Evolutionary conservation across 1,140 invertebrate genomes (phyloP).

Genomic region (Neodiprion pinetum): DNA sequence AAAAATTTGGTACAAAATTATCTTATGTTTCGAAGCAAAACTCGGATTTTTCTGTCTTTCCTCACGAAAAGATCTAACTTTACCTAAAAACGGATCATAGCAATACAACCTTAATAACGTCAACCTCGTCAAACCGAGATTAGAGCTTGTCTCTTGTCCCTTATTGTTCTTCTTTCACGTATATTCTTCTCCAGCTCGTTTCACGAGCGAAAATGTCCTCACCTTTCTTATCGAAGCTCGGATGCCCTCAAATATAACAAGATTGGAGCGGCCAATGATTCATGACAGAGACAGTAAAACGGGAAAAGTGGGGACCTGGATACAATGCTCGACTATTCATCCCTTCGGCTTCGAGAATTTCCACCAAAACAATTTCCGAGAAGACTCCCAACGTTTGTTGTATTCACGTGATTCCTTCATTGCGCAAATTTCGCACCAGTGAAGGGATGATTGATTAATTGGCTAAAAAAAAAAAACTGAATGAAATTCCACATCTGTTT

Average conservation of each 20-base stretch:
- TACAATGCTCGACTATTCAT: constrained; percentile 9
- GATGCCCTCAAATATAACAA: neutral
- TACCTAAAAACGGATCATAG: no score
- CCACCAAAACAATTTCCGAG: neutral
- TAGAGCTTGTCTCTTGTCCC: no score
- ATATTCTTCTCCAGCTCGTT: no score
- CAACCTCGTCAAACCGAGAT: neutral
- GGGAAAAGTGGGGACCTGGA: neutral
- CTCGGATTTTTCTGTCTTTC: no score
- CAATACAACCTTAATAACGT: neutral
- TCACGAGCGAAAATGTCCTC: neutral
- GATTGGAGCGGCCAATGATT: constrained; percentile 1
- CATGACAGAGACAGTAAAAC: neutral
- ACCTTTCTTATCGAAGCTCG: constrained; percentile 5
- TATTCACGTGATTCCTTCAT: neutral
- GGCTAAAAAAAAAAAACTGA: no score
- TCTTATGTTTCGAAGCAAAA: no score
- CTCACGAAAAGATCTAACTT: no score
- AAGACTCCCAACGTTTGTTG: neutral
- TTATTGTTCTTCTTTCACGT: no score
- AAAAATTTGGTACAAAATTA: no score
- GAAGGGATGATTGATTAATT: no score
- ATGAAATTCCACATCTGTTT: no score
- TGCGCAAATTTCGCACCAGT: neutral
- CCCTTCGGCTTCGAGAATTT: neutral